Evolutionary conservation across 2,888 invertebrate species (phyloP), one percentile per base, ranked within the genome.

Genomic region (Scelioninae gen. 2): DNA sequence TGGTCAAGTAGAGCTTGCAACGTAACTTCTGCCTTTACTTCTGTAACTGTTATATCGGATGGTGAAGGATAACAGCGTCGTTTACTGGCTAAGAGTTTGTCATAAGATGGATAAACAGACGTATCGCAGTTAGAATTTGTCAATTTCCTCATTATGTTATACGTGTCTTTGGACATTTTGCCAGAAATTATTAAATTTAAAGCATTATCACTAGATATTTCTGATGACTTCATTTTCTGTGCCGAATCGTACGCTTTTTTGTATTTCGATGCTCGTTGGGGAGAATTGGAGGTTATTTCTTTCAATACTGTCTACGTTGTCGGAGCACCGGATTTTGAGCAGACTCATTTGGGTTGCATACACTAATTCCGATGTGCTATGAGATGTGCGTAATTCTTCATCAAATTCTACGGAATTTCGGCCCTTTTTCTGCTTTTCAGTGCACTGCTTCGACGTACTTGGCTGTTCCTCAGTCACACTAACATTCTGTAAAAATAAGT

Each of bases 101-200:
- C 46, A 18, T 46, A 46, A 5, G 46, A 46, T 4, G 46, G 46
- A 46, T 46, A 46, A 6, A 46, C 46, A 15, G 46, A 46, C 13
- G 16, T 1, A 10, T 9, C 46, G 46, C 48, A 6, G 28, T 28
- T 48, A 1, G 28, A 15, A 48, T 28, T 31, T 13, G 48, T 48
- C 15, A 48, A 1, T 6, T 28, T 48, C 7, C 48, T 25, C 7
- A 48, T 13, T 6, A 15, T 13, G 1, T 13, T 5, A 48, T 48
- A 48, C 10, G 15, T 28, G 9, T 48, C 4, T 13, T 48, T 48
- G 1, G 48, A 28, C 31, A 48, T 48, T 48, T 48, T 48, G 2
- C 25, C 48, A 1, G 28, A 13, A 28, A 48, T 28, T 3, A 48
- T 48, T 28, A 48, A 6, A 13, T 48, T 28, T 1, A 48, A 13